Evolutionary conservation across 2,113 vertebrate species (phyloP).

Genomic region (Vicugna pacos): DNA sequence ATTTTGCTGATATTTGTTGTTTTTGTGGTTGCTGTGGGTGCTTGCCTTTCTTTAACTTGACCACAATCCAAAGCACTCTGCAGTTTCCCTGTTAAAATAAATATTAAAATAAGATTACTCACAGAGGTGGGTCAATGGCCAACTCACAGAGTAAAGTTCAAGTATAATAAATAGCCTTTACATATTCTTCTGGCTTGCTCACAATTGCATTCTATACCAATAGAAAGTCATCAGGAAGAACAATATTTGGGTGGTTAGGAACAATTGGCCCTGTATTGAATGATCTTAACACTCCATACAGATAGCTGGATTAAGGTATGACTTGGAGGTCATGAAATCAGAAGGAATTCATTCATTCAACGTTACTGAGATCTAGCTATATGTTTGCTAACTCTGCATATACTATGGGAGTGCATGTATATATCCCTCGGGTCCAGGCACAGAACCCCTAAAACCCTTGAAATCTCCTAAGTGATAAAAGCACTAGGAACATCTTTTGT

Average conservation of each 20-base stretch:
- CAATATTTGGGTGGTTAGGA: not conserved
- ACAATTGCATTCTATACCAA: not conserved
- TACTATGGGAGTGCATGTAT: not conserved
- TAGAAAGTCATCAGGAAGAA: not conserved
- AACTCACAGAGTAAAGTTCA: slow-evolving; percentile 30
- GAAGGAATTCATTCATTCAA: not conserved
- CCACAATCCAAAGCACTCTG: not conserved
- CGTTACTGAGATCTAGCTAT: not conserved
- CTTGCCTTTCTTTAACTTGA: slow-evolving; percentile 11
- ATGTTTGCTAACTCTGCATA: not conserved
- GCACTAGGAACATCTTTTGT: not conserved
- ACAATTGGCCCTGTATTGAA: not conserved
- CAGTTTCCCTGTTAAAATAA: slow-evolving; percentile 44
- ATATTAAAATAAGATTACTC: not conserved
- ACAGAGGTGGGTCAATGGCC: not conserved
- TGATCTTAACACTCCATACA: not conserved
- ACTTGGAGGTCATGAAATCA: slow-evolving; percentile 9
- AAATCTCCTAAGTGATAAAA: not conserved
- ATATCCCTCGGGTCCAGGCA: not conserved
- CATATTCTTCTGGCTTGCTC: slow-evolving; percentile 19
- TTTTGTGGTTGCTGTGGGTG: not conserved
- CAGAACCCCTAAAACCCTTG: not conserved
- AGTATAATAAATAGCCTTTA: not conserved
- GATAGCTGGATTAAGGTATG: not conserved
- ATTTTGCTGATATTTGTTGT: slow-evolving; percentile 19